These are phyloP conservation scores for Spodoptera frugiperda DNA, from an alignment of 1,140 invertebrate genomes.

Conservation along the genomic window DNA sequence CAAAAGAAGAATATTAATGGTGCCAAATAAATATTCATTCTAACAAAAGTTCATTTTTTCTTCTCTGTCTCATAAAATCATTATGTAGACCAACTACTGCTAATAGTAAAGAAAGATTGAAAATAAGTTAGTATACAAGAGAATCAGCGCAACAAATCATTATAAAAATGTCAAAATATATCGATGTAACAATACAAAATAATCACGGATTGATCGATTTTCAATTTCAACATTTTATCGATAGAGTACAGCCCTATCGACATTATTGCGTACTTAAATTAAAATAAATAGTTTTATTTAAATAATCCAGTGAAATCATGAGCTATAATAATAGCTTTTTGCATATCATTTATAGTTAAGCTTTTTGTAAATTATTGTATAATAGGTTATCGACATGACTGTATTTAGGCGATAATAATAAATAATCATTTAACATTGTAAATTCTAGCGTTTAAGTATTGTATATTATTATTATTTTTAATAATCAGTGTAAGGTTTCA, in stretches of 20 bases:
- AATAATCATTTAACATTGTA: slow-evolving; percentile 66
- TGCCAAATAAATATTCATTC: too few species aligned
- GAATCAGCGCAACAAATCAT: too few species aligned
- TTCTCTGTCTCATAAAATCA: too few species aligned
- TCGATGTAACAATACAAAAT: background rate
- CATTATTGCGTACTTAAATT: slow-evolving; percentile 11
- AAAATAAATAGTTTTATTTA: slow-evolving; percentile 36
- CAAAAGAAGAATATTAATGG: too few species aligned
- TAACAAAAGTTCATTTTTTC: too few species aligned
- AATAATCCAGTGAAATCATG: slow-evolving; percentile 50
- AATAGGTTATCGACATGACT: slow-evolving; percentile 74
- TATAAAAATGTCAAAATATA: background rate
- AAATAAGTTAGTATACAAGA: too few species aligned
- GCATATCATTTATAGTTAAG: slow-evolving; percentile 83
- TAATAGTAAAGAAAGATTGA: too few species aligned
- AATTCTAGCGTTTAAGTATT: slow-evolving; percentile 74
- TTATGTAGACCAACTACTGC: too few species aligned
- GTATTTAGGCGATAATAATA: slow-evolving; percentile 69
- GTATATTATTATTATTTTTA: slow-evolving; percentile 78
- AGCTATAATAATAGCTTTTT: slow-evolving; percentile 80
- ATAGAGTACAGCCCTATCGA: background rate
- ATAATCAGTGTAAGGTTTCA: slow-evolving; percentile 77
- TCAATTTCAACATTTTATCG: background rate
- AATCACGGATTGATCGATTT: background rate
- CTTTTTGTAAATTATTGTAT: slow-evolving; percentile 85